phyloP scores from a whole-genome alignment of 2,113 vertebrate species.

The Antennarius striatus region DNA sequence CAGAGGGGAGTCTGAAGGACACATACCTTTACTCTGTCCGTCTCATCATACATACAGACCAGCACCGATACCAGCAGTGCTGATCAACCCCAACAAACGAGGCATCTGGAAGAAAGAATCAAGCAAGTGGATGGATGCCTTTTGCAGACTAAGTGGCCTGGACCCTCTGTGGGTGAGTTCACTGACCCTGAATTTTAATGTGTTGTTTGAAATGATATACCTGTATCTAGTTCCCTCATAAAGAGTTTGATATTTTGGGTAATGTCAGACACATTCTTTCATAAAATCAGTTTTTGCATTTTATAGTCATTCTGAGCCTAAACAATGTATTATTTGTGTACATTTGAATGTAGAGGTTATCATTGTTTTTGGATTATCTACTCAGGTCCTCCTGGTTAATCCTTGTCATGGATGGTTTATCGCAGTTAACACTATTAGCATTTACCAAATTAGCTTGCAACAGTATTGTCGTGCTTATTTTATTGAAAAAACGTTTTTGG shows the following conservation, averaged over 20 bases:
- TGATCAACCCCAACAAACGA: constrained; percentile 48
- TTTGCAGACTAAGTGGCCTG: constrained; percentile 83
- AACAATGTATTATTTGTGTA: neutral
- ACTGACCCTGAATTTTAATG: constrained; percentile 27
- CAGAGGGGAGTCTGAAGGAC: constrained; percentile 35
- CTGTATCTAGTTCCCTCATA: neutral
- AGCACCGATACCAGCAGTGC: constrained; percentile 44
- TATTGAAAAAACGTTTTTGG: neutral
- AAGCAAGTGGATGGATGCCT: constrained; percentile 79
- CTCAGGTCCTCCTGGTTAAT: neutral
- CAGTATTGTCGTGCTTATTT: neutral
- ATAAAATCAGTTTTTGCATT: no score
- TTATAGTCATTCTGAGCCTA: neutral
- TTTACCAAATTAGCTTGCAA: constrained; percentile 12
- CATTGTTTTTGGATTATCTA: neutral
- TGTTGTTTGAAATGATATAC: neutral
- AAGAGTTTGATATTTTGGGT: neutral
- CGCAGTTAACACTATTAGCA: neutral
- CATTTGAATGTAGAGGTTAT: neutral
- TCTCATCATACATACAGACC: neutral
- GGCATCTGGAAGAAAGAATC: constrained; percentile 67
- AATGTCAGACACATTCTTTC: no score
- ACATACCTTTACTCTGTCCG: constrained; percentile 14
- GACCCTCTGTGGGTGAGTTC: constrained; percentile 84
- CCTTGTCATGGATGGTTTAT: neutral